Evolutionary conservation across 92 coral and sea anemone genomes (phyloP).

Genomic region (Porites divaricata): DNA sequence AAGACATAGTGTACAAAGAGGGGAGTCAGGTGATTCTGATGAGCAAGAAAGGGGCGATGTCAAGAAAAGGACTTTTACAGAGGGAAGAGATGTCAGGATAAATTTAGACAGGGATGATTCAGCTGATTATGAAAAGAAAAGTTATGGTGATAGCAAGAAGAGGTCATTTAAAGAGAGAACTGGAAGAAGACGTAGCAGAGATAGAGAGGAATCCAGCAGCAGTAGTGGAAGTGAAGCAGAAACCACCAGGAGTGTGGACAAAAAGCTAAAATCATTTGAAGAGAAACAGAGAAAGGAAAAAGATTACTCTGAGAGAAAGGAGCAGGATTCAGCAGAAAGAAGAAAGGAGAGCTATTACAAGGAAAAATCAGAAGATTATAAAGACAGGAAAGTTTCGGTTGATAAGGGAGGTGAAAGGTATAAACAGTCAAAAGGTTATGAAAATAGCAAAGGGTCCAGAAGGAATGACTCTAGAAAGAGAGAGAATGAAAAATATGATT

Average conservation of each 20-base stretch:
- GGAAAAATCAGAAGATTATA: slow-evolving; percentile 17
- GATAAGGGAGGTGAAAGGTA: slow-evolving; percentile 28
- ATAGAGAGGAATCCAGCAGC: not conserved
- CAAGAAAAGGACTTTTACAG: not conserved
- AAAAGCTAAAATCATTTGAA: not conserved
- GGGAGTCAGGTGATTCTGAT: not conserved
- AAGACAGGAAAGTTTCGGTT: not conserved
- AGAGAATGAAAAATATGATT: slow-evolving; percentile 1
- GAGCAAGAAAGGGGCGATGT: not conserved
- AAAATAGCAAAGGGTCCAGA: slow-evolving; percentile 14
- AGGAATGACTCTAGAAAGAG: slow-evolving; percentile 11
- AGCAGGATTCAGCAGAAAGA: not conserved
- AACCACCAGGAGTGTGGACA: not conserved
- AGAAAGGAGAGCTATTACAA: not conserved
- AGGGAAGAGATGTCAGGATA: not conserved
- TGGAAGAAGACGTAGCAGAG: slow-evolving; percentile 6
- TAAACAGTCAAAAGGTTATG: slow-evolving; percentile 7
- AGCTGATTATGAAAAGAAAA: not conserved
- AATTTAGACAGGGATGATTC: not conserved
- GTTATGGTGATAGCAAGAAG: not conserved
- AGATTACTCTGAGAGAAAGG: slow-evolving; percentile 8
- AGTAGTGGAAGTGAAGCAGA: slow-evolving; percentile 22
- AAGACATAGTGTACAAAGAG: not conserved
- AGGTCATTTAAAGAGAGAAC: slow-evolving; percentile 15
- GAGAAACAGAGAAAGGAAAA: slow-evolving; percentile 8